A percentile compares a stretch with the other conserved stretches of the same genome.
Evolutionary conservation across 2,113 vertebrate genomes (phyloP).

Genomic region (Cololabis saira): DNA sequence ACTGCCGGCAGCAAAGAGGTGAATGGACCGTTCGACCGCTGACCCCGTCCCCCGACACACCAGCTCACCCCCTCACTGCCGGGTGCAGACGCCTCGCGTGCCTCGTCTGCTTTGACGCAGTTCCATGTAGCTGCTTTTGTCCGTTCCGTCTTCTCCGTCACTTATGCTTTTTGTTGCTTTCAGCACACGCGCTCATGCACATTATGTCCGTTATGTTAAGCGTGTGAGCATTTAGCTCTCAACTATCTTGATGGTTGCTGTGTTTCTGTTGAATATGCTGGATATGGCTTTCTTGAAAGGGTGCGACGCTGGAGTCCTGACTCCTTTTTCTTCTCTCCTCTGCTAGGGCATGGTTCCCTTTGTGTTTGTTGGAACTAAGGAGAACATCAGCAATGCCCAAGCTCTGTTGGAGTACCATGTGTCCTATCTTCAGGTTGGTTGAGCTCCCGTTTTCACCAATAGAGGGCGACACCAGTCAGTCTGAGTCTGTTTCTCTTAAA

Average conservation of each 20-base stretch:
- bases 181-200: constrained; percentile 14
- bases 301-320: neutral
- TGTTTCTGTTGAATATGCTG: neutral
- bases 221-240: constrained; percentile 21
- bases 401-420: constrained; percentile 93
- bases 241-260: neutral
- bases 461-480: constrained; percentile 19
- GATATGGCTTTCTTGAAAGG: neutral
- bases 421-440: constrained; percentile 89
- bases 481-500: no score
- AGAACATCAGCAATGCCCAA: constrained; percentile 94
- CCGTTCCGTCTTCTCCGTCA: constrained; percentile 23
- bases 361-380: constrained; percentile 92
- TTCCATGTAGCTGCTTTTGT: constrained; percentile 46
- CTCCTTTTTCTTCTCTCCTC: constrained; percentile 18
- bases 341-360: constrained; percentile 92
- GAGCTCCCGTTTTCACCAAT: constrained; percentile 1
- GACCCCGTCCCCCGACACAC: no score
- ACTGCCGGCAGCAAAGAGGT: constrained; percentile 79
- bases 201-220: constrained; percentile 18
- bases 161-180: constrained; percentile 34
- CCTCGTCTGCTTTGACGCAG: no score
- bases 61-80: no score
- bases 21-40: constrained; percentile 66
- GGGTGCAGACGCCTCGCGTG: no score